Percentiles rank a stretch among this genome's conserved stretches.
phyloP scores from a whole-genome alignment of 1,140 invertebrate genomes.

The Microplitis demolitor region DNA sequence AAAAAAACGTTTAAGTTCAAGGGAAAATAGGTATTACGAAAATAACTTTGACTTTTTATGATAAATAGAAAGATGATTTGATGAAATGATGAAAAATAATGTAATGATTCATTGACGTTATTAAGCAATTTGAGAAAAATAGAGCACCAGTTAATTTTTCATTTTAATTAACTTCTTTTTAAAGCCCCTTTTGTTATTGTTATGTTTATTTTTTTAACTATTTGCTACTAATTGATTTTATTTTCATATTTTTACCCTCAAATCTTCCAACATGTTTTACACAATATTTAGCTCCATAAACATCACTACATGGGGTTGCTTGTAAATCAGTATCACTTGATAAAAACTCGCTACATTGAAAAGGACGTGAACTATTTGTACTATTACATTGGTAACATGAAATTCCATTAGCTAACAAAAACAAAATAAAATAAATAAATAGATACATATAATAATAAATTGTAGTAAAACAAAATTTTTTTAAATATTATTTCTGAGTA shows the following conservation, averaged over 20 bases:
- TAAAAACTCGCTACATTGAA: slow-evolving; percentile 88
- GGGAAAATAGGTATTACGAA: too few relatives aligned
- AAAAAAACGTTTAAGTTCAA: too few relatives aligned
- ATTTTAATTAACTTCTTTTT: neutral
- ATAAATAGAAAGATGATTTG: too few relatives aligned
- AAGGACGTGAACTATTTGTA: slow-evolving; percentile 75
- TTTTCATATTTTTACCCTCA: slow-evolving; percentile 44
- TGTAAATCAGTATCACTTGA: slow-evolving; percentile 70
- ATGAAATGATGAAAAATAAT: too few relatives aligned
- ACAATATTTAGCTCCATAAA: slow-evolving; percentile 83
- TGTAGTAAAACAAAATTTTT: neutral
- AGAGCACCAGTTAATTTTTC: neutral
- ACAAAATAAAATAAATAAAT: slow-evolving; percentile 34
- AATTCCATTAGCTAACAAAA: slow-evolving; percentile 67
- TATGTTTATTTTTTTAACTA: neutral
- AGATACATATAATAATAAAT: slow-evolving; percentile 22
- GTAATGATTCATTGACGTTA: too few relatives aligned
- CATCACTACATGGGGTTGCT: slow-evolving; percentile 74
- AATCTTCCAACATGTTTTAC: slow-evolving; percentile 89
- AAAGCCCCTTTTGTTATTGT: neutral
- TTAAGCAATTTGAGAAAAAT: too few relatives aligned
- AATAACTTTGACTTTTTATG: too few relatives aligned
- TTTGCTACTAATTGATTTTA: slow-evolving; percentile 23
- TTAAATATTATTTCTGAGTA: neutral
- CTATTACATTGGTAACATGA: slow-evolving; percentile 90